Percentiles rank a stretch among this genome's conserved stretches.
phyloP scores from a whole-genome alignment of 2,797 vertebrate genomes.

The Chelonia mydas region DNA sequence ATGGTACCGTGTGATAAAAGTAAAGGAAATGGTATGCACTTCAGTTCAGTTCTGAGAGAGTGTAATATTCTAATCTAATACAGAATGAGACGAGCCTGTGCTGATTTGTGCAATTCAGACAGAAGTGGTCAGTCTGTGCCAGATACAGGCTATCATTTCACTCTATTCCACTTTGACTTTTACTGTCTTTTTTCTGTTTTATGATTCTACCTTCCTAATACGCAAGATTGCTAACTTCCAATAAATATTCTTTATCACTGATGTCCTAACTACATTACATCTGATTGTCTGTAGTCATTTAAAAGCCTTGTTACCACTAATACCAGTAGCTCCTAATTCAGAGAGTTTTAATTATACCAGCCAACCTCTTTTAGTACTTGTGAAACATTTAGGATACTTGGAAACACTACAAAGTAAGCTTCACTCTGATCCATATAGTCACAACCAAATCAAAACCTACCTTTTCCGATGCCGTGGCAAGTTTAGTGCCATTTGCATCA shows the following conservation, averaged over 20 bases:
- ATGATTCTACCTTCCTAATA: background rate
- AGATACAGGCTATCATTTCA: background rate
- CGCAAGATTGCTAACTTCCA: constrained; percentile 19
- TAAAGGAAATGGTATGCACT: background rate
- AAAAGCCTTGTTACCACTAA: constrained; percentile 37
- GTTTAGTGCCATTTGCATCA: constrained; percentile 94
- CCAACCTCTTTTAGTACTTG: background rate
- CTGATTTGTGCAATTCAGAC: background rate
- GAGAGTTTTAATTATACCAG: background rate
- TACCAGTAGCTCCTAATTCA: constrained; percentile 38
- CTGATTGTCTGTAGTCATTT: background rate
- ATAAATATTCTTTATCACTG: background rate
- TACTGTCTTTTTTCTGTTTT: constrained; percentile 13
- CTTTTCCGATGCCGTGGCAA: constrained; percentile 99
- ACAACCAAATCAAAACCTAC: constrained; percentile 71
- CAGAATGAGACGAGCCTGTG: background rate
- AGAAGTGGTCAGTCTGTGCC: background rate
- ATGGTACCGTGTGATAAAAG: background rate
- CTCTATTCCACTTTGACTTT: background rate
- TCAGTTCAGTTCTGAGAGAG: background rate
- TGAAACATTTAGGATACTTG: background rate
- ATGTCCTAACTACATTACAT: background rate
- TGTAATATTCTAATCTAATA: background rate
- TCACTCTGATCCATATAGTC: background rate
- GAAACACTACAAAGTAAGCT: background rate